Evolutionary conservation across 2,797 vertebrate genomes (phyloP).

Genomic region (Alca torda): DNA sequence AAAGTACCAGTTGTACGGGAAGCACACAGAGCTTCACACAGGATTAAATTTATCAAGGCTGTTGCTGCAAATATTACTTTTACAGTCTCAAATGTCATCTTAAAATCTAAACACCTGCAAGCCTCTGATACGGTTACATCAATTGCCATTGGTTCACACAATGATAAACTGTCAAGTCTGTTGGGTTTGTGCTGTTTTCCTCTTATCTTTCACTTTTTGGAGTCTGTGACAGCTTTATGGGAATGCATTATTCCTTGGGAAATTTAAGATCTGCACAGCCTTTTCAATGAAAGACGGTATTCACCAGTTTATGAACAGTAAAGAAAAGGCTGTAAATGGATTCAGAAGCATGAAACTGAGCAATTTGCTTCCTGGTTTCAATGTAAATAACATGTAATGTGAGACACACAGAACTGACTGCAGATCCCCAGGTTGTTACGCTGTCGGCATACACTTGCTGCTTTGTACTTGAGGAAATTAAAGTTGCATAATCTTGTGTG

Average conservation of each 20-base stretch:
- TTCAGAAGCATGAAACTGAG: not conserved
- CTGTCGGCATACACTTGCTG: not conserved
- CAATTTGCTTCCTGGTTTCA: not conserved
- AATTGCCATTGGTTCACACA: not conserved
- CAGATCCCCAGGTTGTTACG: not conserved
- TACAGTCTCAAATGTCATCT: slow-evolving; percentile 39
- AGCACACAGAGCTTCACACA: not conserved
- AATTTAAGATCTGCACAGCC: not conserved
- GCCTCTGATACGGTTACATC: not conserved
- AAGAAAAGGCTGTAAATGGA: not conserved
- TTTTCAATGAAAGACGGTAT: not conserved
- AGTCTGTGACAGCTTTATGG: not conserved
- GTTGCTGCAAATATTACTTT: not conserved
- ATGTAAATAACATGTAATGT: not conserved
- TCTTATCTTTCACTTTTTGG: not conserved
- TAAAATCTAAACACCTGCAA: slow-evolving; percentile 33
- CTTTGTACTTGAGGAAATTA: not conserved
- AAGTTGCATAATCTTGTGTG: not conserved
- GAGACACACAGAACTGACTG: not conserved
- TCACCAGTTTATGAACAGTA: not conserved
- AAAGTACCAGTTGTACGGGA: not conserved
- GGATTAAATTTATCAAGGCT: not conserved
- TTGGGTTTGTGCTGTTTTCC: not conserved
- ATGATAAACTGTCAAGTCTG: not conserved
- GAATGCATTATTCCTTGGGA: not conserved